These are phyloP conservation scores for Chrysolina americana DNA, from an alignment of 2,888 invertebrate species.

Conservation along the genomic window DNA sequence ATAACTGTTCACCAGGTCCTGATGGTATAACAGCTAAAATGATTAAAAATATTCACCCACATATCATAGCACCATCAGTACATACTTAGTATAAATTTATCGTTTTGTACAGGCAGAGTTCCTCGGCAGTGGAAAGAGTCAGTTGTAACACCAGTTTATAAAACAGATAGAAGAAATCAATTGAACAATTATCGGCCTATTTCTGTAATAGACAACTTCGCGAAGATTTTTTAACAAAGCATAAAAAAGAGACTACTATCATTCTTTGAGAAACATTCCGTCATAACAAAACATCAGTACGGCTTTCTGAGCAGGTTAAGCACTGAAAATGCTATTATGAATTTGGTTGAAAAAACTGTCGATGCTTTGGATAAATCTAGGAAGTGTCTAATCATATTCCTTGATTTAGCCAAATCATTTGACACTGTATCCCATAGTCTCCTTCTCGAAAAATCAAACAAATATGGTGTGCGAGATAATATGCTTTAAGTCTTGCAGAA, in stretches of 20 bases:
- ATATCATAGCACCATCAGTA: slow-evolving; percentile 11
- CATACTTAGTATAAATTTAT: slow-evolving; percentile 23
- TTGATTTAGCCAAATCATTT: slow-evolving; percentile 27
- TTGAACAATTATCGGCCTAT: slow-evolving; percentile 6
- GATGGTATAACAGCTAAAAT: slow-evolving; percentile 4
- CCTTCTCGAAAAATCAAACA: slow-evolving; percentile 9
- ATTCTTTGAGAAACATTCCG: slow-evolving; percentile 26
- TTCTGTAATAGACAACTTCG: slow-evolving; percentile 8
- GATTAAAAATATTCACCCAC: slow-evolving; percentile 4
- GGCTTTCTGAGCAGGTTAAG: slow-evolving; percentile 19
- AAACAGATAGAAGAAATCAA: slow-evolving; percentile 3
- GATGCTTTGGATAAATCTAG: slow-evolving; percentile 27
- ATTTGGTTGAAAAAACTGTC: slow-evolving; percentile 25
- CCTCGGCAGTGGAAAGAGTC: slow-evolving; percentile 13
- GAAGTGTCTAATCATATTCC: slow-evolving; percentile 18
- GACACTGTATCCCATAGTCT: slow-evolving; percentile 27
- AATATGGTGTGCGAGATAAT: slow-evolving; percentile 15
- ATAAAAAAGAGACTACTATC: slow-evolving; percentile 10
- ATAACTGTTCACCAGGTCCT: slow-evolving; percentile 15
- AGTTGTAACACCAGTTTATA: slow-evolving; percentile 8
- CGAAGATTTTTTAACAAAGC: slow-evolving; percentile 21
- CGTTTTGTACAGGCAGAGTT: not conserved
- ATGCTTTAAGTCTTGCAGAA: slow-evolving; percentile 4
- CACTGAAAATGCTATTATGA: slow-evolving; percentile 25
- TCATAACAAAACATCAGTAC: slow-evolving; percentile 24